Conservation (phyloP, 1,140 invertebrate genomes). For the Zaprionus ornatus region DNA sequence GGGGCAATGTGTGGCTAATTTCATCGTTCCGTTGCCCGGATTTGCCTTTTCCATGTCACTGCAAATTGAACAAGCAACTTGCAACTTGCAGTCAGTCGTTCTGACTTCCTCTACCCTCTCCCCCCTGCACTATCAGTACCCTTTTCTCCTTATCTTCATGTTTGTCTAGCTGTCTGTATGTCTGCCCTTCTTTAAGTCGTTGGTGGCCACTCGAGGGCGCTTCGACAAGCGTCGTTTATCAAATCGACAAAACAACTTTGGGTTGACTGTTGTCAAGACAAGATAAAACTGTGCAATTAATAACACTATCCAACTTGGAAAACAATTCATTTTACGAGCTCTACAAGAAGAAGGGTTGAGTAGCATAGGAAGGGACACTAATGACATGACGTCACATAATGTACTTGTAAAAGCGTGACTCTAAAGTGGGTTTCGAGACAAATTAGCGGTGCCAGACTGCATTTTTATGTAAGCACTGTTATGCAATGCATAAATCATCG, state of each 20-base stretch:
- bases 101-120: not conserved
- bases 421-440: too few species aligned
- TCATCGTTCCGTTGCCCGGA: constrained; percentile 21
- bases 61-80: constrained; percentile 42
- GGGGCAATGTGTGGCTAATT: constrained; percentile 39
- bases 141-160: not conserved
- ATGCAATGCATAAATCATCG: too few species aligned
- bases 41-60: constrained; percentile 38
- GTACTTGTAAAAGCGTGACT: too few species aligned
- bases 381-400: not conserved
- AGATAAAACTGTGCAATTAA: not conserved
- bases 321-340: not conserved
- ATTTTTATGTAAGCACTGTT: too few species aligned
- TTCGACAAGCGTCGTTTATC: constrained; percentile 7
- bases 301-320: not conserved
- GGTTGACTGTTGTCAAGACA: not conserved
- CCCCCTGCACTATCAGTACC: not conserved
- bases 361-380: not conserved
- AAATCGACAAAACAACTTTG: not conserved
- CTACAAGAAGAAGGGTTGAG: not conserved
- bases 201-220: constrained; percentile 30
- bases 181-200: constrained; percentile 37
- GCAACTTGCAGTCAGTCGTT: constrained; percentile 6
- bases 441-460: too few species aligned
- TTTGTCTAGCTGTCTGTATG: not conserved